Percentiles rank a stretch among this genome's conserved stretches.
Conservation (phyloP, 2,113 vertebrate species). For the Eptesicus fuscus region DNA sequence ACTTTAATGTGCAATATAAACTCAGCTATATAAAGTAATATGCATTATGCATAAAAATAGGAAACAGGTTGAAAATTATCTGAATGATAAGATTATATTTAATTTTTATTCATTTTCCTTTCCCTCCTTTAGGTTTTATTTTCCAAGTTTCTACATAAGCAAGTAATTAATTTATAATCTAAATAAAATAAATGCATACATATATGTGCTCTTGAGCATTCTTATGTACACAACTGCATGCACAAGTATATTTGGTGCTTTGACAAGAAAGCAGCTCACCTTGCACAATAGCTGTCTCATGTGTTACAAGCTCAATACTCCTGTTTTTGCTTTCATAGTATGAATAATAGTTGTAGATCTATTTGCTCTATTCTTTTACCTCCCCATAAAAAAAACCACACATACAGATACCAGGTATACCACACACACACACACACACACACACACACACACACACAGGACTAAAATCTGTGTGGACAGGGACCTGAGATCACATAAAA, state of each 20-base stretch:
- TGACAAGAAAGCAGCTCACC: not conserved
- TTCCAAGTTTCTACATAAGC: not conserved
- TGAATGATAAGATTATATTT: not conserved
- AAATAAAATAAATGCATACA: not conserved
- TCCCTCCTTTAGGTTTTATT: not conserved
- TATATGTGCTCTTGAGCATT: fast-evolving
- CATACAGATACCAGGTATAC: not conserved
- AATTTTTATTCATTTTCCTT: slow-evolving; percentile 11
- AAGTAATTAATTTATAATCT: slow-evolving; percentile 12
- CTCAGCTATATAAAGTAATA: not conserved
- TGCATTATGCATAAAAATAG: slow-evolving; percentile 28
- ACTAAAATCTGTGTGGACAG: not conserved
- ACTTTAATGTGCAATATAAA: slow-evolving; percentile 21
- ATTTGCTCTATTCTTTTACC: not conserved
- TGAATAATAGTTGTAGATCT: not conserved
- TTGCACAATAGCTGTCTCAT: not conserved
- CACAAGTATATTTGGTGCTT: too few relatives aligned
- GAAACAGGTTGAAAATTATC: slow-evolving; percentile 44
- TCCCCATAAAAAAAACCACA: not conserved
- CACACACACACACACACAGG: not conserved
- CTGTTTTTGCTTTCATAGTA: not conserved
- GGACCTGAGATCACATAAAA: not conserved
- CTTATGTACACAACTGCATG: not conserved
- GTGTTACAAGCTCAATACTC: not conserved
- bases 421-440: not conserved